Conservation (phyloP, 53 echinoderm and acorn worm species). For the Paracentrotus lividus region DNA sequence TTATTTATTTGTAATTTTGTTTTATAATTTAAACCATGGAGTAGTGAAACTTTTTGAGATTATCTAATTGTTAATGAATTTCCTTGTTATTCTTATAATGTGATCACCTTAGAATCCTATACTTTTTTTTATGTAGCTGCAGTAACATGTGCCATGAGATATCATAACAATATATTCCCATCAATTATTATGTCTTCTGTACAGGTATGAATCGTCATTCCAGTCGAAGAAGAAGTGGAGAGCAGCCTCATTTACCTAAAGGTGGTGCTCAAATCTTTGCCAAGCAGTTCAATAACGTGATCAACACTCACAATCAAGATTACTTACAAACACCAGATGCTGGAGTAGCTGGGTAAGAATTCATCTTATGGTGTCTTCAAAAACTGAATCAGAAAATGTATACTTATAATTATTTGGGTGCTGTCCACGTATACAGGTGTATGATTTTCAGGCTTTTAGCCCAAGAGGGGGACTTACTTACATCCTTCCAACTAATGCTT, state of each 20-base stretch:
- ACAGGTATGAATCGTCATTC: slow-evolving; percentile 23
- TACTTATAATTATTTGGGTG: no score
- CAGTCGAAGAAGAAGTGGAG: slow-evolving; percentile 73
- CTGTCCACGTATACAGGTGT: no score
- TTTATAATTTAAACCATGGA: no score
- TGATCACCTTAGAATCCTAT: background rate
- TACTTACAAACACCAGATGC: slow-evolving; percentile 90
- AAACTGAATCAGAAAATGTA: no score
- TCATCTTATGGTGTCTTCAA: background rate
- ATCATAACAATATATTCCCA: background rate
- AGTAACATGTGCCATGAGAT: background rate
- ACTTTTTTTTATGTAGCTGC: background rate
- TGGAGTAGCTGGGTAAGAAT: slow-evolving; percentile 85
- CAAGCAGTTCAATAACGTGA: slow-evolving; percentile 60
- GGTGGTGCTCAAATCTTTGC: slow-evolving; percentile 76
- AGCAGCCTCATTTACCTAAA: slow-evolving; percentile 86
- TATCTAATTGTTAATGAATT: no score
- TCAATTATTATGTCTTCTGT: background rate
- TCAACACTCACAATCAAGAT: slow-evolving; percentile 68
- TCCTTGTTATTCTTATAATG: no score
- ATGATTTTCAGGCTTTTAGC: no score
- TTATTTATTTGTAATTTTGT: no score
- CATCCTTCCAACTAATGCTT: no score
- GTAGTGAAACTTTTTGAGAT: no score
- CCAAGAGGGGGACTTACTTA: no score